These are phyloP conservation scores for Microdon myrmicae DNA, from an alignment of 2,888 invertebrate genomes.

Conservation along the genomic window DNA sequence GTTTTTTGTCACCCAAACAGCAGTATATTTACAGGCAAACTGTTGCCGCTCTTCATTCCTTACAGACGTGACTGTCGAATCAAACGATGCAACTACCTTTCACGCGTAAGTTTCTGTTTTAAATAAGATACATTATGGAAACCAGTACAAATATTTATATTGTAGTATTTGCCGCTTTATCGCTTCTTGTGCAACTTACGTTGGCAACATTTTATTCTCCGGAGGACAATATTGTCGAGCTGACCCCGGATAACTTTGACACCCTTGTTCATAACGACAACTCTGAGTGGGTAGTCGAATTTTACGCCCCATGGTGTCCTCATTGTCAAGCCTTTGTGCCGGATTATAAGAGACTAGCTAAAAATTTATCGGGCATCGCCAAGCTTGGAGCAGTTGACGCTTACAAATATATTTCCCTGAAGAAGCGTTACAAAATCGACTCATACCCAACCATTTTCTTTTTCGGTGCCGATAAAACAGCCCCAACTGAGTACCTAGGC, in stretches of 20 bases:
- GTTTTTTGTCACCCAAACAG: too few relatives aligned
- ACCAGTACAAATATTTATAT: too few relatives aligned
- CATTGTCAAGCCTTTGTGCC: conserved; percentile 86
- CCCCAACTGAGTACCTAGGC: conserved; percentile 83
- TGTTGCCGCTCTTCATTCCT: too few relatives aligned
- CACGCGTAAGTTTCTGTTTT: too few relatives aligned
- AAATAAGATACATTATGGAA: too few relatives aligned
- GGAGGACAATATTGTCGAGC: conserved; percentile 82
- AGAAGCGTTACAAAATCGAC: conserved; percentile 78
- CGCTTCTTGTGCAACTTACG: too few relatives aligned
- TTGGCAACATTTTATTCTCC: too few relatives aligned
- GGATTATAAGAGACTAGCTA: conserved; percentile 90
- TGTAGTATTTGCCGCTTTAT: too few relatives aligned
- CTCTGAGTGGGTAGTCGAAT: conserved; percentile 92
- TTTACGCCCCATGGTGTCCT: conserved; percentile 89
- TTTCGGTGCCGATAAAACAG: conserved; percentile 82
- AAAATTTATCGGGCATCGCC: conserved; percentile 87
- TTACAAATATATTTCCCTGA: conserved; percentile 84
- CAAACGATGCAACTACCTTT: too few relatives aligned
- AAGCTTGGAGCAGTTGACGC: conserved; percentile 93
- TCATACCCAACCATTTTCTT: conserved; percentile 95
- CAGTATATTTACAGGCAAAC: too few relatives aligned
- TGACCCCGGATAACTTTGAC: conserved; percentile 85
- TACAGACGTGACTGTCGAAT: too few relatives aligned
- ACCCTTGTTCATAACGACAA: conserved; percentile 81